Evolutionary conservation across 2,888 invertebrate genomes (phyloP).

Genomic region (Podabrus alpinus): DNA sequence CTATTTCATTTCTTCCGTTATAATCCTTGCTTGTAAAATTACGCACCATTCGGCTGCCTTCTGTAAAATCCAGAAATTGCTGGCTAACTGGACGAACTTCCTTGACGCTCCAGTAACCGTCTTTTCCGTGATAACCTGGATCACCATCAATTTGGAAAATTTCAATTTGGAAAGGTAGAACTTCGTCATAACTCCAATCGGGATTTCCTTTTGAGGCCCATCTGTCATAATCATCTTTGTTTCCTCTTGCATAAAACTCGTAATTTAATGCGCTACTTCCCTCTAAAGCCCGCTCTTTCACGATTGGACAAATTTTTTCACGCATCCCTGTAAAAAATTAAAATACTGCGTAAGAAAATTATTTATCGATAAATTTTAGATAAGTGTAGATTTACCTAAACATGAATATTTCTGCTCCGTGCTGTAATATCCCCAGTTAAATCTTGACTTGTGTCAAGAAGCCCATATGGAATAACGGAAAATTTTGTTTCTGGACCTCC

Average conservation of each 20-base stretch:
- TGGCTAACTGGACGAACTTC: slow-evolving; percentile 64
- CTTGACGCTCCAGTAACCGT: slow-evolving; percentile 70
- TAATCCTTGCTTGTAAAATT: slow-evolving; percentile 62
- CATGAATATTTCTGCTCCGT: slow-evolving; percentile 6
- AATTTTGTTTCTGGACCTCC: slow-evolving; percentile 46
- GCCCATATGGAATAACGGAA: slow-evolving; percentile 7
- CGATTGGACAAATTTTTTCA: slow-evolving; percentile 25
- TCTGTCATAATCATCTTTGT: slow-evolving; percentile 30
- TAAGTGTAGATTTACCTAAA: slow-evolving; percentile 5
- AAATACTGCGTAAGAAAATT: not conserved
- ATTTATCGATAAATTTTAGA: not conserved
- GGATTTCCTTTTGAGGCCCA: slow-evolving; percentile 29
- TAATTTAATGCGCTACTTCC: slow-evolving; percentile 36
- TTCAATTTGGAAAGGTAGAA: slow-evolving; percentile 47
- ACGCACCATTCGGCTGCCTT: slow-evolving; percentile 65
- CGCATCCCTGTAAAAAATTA: slow-evolving; percentile 30
- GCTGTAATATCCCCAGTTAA: slow-evolving; percentile 15
- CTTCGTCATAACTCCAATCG: slow-evolving; percentile 55
- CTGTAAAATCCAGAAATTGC: slow-evolving; percentile 65
- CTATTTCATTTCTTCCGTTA: slow-evolving; percentile 64
- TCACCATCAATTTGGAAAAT: slow-evolving; percentile 56
- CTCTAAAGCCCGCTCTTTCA: slow-evolving; percentile 34
- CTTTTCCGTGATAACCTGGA: slow-evolving; percentile 66
- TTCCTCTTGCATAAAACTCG: slow-evolving; percentile 34
- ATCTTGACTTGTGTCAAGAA: not conserved